Conservation (phyloP, 2,113 vertebrate species). For the Anarhynchus alexandrinus region DNA sequence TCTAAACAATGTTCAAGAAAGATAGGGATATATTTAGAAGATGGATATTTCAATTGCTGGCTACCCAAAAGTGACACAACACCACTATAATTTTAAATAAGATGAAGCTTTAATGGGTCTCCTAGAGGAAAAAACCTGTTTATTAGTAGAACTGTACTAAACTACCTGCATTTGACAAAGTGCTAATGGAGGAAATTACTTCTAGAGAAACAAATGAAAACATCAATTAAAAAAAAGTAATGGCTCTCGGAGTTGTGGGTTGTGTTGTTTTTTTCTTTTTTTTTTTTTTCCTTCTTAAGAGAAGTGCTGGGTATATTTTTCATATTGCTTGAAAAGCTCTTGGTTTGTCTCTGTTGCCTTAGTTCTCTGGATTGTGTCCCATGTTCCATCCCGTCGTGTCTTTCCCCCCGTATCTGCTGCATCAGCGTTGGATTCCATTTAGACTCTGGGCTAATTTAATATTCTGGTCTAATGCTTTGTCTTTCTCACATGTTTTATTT, state of each 20-base stretch:
- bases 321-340: background rate
- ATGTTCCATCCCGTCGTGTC: too few relatives aligned
- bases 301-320: background rate
- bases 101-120: background rate
- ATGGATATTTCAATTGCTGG: background rate
- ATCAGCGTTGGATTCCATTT: background rate
- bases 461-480: background rate
- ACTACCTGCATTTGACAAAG: background rate
- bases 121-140: background rate
- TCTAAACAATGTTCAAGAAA: background rate
- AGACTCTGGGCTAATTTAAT: background rate
- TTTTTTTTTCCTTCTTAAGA: background rate
- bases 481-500: background rate
- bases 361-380: background rate
- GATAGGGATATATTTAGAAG: background rate
- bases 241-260: background rate
- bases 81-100: background rate
- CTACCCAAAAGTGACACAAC: background rate
- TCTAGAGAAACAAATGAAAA: slow-evolving; percentile 16
- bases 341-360: background rate
- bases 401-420: background rate
- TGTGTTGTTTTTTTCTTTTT: background rate
- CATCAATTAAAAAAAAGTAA: slow-evolving; percentile 34
- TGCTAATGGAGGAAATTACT: background rate
- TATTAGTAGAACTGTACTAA: slow-evolving; percentile 14